Conservation (phyloP, 2,113 vertebrate genomes). For the Sula dactylatra region DNA sequence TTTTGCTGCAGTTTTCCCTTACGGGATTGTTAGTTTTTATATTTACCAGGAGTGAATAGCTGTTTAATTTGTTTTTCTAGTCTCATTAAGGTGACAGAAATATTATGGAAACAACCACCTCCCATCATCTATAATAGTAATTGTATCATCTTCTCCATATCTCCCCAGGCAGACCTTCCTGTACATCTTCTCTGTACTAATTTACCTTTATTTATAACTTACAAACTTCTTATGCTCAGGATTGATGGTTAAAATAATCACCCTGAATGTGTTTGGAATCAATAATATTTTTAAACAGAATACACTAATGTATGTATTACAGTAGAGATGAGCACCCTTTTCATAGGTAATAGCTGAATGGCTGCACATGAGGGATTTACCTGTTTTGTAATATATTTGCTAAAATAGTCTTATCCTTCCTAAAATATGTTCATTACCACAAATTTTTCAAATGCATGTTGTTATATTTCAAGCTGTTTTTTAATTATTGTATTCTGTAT, state of each 20-base stretch:
- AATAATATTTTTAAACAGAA: neutral
- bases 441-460: neutral
- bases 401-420: neutral
- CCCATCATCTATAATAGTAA: neutral
- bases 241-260: neutral
- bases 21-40: neutral
- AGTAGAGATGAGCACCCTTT: neutral
- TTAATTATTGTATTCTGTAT: neutral
- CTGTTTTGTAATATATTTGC: neutral
- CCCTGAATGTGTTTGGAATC: neutral
- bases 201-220: constrained; percentile 4
- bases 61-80: neutral
- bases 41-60: neutral
- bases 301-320: neutral
- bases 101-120: neutral
- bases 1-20: neutral
- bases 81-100: constrained; percentile 1
- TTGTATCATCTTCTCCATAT: neutral
- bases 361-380: neutral
- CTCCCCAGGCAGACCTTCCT: neutral
- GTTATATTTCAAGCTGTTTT: neutral
- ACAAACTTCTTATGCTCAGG: neutral
- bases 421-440: neutral
- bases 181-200: neutral
- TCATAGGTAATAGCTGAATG: neutral